A percentile compares a stretch with the other conserved stretches of the same genome.
These are phyloP conservation scores for Mastomys natalensis DNA, from an alignment of 2,113 vertebrate species.

Conservation along the genomic window DNA sequence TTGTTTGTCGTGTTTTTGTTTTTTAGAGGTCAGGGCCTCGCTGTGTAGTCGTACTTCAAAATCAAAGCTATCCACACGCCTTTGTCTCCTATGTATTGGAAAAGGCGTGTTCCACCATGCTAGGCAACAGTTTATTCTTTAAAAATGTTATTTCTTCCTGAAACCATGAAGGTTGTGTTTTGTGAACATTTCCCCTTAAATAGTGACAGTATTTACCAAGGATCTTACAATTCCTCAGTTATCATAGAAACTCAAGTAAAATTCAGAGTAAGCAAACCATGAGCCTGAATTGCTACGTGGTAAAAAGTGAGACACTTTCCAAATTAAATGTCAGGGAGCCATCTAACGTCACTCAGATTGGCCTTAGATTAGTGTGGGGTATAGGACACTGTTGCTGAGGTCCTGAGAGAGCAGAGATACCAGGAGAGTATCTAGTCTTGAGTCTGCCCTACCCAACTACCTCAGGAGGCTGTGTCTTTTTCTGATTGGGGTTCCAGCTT, in stretches of 20 bases:
- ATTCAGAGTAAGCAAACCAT: slow-evolving; percentile 5
- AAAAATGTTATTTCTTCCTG: not conserved
- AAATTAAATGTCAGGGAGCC: not conserved
- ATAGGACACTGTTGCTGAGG: not conserved
- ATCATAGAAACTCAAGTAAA: slow-evolving; percentile 1
- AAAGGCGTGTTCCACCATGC: not conserved
- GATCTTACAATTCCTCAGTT: not conserved
- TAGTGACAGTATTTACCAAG: not conserved
- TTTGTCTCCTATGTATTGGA: too few species aligned
- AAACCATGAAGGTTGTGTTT: not conserved
- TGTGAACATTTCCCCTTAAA: not conserved
- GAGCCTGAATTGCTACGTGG: slow-evolving; percentile 5
- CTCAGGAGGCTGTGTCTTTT: not conserved
- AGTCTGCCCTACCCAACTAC: not conserved
- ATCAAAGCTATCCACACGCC: not conserved
- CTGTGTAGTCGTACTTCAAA: not conserved
- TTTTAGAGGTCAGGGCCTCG: not conserved
- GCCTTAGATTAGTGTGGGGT: not conserved
- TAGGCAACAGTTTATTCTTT: not conserved
- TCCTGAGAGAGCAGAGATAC: not conserved
- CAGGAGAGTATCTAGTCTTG: not conserved
- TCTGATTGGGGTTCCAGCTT: not conserved
- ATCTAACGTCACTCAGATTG: not conserved
- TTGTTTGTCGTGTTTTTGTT: not conserved
- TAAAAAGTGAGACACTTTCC: not conserved